Evolutionary conservation across 2,113 vertebrate species (phyloP), one percentile per base, ranked within the genome.

Genomic region (Stictonetta naevosa): DNA sequence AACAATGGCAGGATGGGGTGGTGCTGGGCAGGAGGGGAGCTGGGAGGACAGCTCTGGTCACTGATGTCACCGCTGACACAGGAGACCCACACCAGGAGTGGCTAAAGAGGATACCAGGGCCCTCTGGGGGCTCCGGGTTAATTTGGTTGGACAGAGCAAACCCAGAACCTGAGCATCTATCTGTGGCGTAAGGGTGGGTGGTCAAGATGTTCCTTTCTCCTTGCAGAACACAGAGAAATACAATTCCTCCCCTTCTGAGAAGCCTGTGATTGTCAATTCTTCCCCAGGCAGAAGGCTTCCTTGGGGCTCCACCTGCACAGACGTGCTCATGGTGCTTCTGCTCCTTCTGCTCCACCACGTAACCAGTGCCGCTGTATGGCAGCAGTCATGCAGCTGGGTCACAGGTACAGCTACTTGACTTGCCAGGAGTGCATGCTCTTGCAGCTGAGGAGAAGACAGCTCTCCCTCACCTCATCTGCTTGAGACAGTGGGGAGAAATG

Each of bases 191-290:
- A 59, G 50, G 22, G 42, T 23, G 9, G 46, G 11, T 7, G 5
- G 58, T 9, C 8, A 83, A 64, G 22, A 58, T 36, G 10, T 55
- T 85, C 14, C n/a, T 8, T 63, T 81, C 36, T 77, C 33, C 20
- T 20, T 38, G 36, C 6, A 60, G 48, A 83, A 53, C 25, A 46
- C 0, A 0, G 8, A 12, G 16, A 82, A 9, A 71, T 40, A 44
- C 23, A 63, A n/a, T 88, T 84, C 50, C 8, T 40, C 12, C 15
- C 6, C 34, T 68, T 59, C 46, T 68, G 23, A 53, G 75, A 78
- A 74, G 10, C 7, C 86, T 4, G 2, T 0, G 0, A 8, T 7
- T 13, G 16, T 44, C 26, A 10, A 12, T 46, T 48, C 66, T 88
- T 79, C 19, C 25, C 34, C 13, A 31, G n/a, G 4, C 31, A 86